phyloP scores from a whole-genome alignment of 1,140 invertebrate species.

The Melanaphis sacchari region DNA sequence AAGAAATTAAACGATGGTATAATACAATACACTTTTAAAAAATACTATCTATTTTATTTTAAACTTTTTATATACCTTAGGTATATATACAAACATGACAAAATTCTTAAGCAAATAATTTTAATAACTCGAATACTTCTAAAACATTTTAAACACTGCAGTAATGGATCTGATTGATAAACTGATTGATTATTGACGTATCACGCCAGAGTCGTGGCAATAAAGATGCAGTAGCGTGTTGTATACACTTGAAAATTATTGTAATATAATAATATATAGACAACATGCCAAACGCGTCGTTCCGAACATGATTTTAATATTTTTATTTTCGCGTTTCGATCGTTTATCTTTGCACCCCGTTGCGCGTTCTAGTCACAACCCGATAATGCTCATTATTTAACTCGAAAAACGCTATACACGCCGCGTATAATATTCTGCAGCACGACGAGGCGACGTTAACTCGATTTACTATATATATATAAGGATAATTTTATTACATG shows the following conservation, averaged over 20 bases:
- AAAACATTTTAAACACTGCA: neutral
- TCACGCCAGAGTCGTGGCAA: neutral
- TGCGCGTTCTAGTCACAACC: neutral
- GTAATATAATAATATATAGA: neutral
- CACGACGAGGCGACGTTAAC: constrained; percentile 9
- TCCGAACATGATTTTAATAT: neutral
- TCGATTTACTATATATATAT: constrained; percentile 22
- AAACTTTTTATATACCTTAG: neutral
- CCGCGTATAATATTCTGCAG: neutral
- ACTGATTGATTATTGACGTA: neutral
- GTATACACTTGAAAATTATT: neutral
- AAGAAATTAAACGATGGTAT: neutral
- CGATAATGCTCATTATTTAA: neutral
- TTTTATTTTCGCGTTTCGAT: neutral
- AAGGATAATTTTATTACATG: constrained; percentile 40
- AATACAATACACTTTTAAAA: neutral
- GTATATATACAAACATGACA: neutral
- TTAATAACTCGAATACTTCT: neutral
- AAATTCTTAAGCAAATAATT: neutral
- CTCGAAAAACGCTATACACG: neutral
- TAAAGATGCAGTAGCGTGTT: neutral
- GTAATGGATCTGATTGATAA: neutral
- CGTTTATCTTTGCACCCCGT: neutral
- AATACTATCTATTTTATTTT: neutral
- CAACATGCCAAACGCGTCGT: neutral